Percentiles rank a stretch among this genome's conserved stretches.
These are phyloP conservation scores for Falco biarmicus DNA, from an alignment of 2,797 vertebrate species.

Conservation along the genomic window DNA sequence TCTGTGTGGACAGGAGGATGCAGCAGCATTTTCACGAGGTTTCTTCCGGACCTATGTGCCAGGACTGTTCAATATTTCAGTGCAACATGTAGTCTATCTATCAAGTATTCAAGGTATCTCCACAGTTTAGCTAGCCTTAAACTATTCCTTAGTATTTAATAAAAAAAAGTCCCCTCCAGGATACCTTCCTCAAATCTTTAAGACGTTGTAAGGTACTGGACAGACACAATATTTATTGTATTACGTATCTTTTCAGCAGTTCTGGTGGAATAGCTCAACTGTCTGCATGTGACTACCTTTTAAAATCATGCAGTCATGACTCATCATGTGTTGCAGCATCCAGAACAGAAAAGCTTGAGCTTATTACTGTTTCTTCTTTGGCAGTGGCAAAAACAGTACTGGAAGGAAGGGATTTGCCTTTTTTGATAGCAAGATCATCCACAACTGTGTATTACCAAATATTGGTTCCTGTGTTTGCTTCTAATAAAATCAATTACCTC, in stretches of 20 bases:
- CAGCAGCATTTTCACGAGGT: background rate
- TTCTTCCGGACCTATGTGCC: background rate
- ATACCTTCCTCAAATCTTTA: background rate
- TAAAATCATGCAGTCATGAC: slow-evolving; percentile 55
- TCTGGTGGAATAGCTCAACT: slow-evolving; percentile 2
- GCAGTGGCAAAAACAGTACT: background rate
- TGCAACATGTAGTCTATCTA: background rate
- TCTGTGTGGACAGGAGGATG: background rate
- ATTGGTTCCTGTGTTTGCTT: background rate
- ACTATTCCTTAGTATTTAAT: background rate
- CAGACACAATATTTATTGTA: background rate
- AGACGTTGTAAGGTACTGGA: background rate
- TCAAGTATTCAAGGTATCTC: background rate
- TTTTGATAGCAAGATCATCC: background rate
- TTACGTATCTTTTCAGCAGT: background rate
- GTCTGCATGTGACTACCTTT: slow-evolving; percentile 47
- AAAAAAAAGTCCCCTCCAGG: background rate
- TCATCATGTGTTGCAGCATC: slow-evolving; percentile 21
- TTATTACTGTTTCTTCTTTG: background rate
- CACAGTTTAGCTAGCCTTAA: background rate
- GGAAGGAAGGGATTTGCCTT: background rate
- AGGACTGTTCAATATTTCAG: background rate
- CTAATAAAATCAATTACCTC: background rate
- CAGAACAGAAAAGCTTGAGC: background rate
- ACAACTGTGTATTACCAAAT: background rate